Conservation (phyloP, 2,797 vertebrate species). For the Botia kubotai region DNA sequence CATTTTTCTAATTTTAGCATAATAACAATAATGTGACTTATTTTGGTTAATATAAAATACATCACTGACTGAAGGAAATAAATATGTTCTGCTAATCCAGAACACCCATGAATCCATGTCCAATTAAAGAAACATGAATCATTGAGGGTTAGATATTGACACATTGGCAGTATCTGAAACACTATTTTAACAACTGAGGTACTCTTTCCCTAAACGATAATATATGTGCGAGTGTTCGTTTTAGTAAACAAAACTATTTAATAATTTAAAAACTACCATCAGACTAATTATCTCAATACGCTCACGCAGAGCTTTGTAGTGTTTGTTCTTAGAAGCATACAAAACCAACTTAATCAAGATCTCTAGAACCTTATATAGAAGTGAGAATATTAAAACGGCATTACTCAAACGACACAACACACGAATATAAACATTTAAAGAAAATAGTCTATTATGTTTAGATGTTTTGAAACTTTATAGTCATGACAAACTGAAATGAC, state of each 20-base stretch:
- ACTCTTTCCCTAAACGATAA: neutral
- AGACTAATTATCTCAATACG: too few species aligned
- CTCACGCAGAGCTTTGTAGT: neutral
- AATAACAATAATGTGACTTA: slow-evolving; percentile 5
- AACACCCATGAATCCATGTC: neutral
- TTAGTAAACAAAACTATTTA: too few species aligned
- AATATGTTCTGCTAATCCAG: neutral
- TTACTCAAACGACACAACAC: neutral
- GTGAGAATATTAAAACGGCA: neutral
- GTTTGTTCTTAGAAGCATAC: neutral
- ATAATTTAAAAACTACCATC: too few species aligned
- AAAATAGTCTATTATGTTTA: neutral
- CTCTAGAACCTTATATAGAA: neutral
- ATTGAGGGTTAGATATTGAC: neutral
- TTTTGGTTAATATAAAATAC: neutral
- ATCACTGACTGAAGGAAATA: neutral
- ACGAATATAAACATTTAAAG: neutral
- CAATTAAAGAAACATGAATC: neutral
- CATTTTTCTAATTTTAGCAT: slow-evolving; percentile 19
- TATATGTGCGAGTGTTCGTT: too few species aligned
- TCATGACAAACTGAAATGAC: neutral
- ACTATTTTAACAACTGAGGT: neutral
- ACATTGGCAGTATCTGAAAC: neutral
- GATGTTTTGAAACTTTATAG: neutral
- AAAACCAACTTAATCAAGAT: too few species aligned